Percentiles rank a stretch among this genome's conserved stretches.
phyloP scores from a whole-genome alignment of 2,113 vertebrate species.

The Brienomyrus longianalis region DNA sequence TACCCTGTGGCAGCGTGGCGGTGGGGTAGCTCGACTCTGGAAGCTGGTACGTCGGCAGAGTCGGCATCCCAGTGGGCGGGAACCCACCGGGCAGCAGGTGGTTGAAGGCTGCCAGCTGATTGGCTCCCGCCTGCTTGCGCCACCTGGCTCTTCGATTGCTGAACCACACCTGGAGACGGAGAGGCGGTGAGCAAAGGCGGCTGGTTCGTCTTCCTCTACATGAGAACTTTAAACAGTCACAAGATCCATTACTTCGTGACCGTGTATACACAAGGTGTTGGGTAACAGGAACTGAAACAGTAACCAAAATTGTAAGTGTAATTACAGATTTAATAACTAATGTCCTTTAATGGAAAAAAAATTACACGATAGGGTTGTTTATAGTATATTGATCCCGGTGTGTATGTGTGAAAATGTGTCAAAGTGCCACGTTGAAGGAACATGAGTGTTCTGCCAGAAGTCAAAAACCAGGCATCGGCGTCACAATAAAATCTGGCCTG shows the following conservation, averaged over 20 bases:
- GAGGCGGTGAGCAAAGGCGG: background rate
- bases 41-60: slow-evolving; percentile 86
- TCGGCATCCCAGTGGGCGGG: slow-evolving; percentile 80
- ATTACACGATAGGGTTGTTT: background rate
- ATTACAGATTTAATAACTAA: background rate
- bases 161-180: slow-evolving; percentile 81
- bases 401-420: background rate
- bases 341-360: background rate
- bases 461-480: background rate
- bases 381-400: background rate
- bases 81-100: slow-evolving; percentile 89
- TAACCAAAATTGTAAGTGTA: background rate
- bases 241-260: background rate
- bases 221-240: background rate
- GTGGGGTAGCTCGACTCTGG: slow-evolving; percentile 79
- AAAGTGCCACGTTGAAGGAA: background rate
- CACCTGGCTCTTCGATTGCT: slow-evolving; percentile 90
- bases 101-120: slow-evolving; percentile 91
- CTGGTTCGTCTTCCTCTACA: background rate
- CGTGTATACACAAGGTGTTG: background rate
- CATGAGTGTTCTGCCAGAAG: background rate
- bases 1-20: slow-evolving; percentile 81
- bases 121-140: slow-evolving; percentile 94
- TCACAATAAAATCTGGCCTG: background rate
- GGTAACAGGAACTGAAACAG: background rate